These are phyloP conservation scores for Odontophorus gujanensis DNA, from an alignment of 2,113 vertebrate species.

Conservation along the genomic window DNA sequence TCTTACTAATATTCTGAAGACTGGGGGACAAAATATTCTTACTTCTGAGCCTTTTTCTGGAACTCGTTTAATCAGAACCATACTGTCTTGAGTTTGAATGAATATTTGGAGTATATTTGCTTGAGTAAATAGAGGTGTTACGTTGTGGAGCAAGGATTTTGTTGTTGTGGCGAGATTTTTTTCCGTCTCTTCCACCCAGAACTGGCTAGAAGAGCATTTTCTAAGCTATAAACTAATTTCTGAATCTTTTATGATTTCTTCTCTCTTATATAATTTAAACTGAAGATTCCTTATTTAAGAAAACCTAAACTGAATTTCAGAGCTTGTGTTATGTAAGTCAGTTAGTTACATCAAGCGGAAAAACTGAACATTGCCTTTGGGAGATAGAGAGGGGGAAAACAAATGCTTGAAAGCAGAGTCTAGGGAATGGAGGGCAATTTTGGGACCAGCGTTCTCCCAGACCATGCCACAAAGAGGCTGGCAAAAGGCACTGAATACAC, in stretches of 20 bases:
- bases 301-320: constrained; percentile 58
- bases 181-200: not conserved
- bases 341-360: constrained; percentile 69
- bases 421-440: constrained; percentile 25
- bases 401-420: constrained; percentile 54
- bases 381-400: not conserved
- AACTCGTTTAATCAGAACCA: not conserved
- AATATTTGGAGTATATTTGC: not conserved
- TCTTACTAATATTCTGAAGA: not conserved
- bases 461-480: not conserved
- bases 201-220: constrained; percentile 5
- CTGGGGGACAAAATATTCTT: constrained; percentile 4
- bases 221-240: not conserved
- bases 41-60: constrained; percentile 11
- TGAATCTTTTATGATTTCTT: constrained; percentile 9
- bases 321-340: constrained; percentile 63
- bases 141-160: not conserved
- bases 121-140: constrained; percentile 8
- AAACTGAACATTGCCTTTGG: constrained; percentile 61
- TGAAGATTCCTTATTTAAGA: constrained; percentile 64
- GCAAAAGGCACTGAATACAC: not conserved
- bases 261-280: constrained; percentile 59
- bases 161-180: not conserved
- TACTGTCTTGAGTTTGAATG: constrained; percentile 32
- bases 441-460: not conserved